Percentiles rank a stretch among this genome's conserved stretches.
Evolutionary conservation across 2,113 vertebrate species (phyloP).

Genomic region (Suncus etruscus): DNA sequence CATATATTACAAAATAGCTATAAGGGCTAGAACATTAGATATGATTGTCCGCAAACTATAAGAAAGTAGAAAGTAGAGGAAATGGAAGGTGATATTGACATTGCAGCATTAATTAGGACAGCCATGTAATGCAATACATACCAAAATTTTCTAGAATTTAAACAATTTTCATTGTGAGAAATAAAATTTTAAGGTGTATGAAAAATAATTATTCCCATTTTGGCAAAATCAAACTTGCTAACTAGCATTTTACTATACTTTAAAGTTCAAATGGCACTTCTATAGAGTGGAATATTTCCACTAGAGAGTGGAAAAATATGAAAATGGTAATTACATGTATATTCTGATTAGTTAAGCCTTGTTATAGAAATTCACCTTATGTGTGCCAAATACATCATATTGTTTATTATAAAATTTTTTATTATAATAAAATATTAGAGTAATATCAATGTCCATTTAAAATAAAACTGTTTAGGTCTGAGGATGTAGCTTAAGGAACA

Average conservation of each 20-base stretch:
- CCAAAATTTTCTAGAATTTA: neutral
- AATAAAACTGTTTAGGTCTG: neutral
- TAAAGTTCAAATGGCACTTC: neutral
- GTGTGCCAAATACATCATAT: neutral
- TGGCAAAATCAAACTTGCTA: slow-evolving; percentile 18
- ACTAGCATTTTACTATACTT: neutral
- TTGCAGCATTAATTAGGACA: neutral
- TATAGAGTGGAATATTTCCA: neutral
- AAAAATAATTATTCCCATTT: neutral
- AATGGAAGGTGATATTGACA: neutral
- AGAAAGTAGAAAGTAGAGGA: neutral
- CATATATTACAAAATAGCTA: neutral
- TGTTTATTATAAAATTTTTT: neutral
- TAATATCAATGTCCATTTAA: neutral
- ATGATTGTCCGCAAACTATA: neutral
- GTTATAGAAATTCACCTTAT: neutral
- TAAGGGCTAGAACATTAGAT: neutral
- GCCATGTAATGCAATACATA: neutral
- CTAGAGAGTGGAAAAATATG: neutral
- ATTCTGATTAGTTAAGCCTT: neutral
- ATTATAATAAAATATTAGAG: neutral
- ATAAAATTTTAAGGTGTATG: neutral
- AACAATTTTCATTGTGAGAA: neutral
- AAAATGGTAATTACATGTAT: neutral
- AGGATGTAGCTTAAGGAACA: neutral